A percentile compares a stretch with the other conserved stretches of the same genome.
Evolutionary conservation across 2,113 vertebrate species (phyloP).

Genomic region (Corydoras maculifer): DNA sequence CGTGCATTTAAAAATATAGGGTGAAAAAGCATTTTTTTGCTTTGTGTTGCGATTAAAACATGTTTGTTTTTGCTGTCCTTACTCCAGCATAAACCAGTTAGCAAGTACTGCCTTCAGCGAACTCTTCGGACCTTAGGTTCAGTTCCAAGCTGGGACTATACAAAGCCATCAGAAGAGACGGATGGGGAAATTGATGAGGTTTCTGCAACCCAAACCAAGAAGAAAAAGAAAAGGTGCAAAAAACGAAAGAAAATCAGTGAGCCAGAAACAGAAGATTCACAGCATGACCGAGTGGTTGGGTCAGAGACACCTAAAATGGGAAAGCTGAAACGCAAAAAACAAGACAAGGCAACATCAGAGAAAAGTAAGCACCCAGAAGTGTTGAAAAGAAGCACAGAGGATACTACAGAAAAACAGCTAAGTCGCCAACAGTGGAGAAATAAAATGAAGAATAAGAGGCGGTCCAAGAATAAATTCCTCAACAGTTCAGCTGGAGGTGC

Average conservation of each 20-base stretch:
- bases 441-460: conserved; percentile 66
- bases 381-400: background rate
- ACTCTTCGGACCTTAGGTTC: conserved; percentile 63
- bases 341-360: conserved; percentile 34
- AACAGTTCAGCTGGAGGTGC: conserved; percentile 16
- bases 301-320: conserved; percentile 15
- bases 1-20: no score
- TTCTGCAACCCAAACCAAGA: conserved; percentile 34
- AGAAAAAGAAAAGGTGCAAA: conserved; percentile 58
- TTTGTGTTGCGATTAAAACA: no score
- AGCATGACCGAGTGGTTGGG: background rate
- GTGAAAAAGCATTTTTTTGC: no score
- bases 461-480: conserved; percentile 63
- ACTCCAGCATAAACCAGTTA: conserved; percentile 30
- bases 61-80: background rate
- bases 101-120: conserved; percentile 62
- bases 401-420: conserved; percentile 26
- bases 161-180: conserved; percentile 24
- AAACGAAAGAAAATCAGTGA: conserved; percentile 43
- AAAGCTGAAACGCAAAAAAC: conserved; percentile 19
- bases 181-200: conserved; percentile 49
- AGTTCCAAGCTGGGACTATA: conserved; percentile 55
- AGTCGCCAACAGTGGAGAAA: conserved; percentile 65
- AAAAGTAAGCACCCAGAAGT: conserved; percentile 42
- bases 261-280: conserved; percentile 35